Base-by-base conservation (phyloP, 2,113 vertebrate species). In the Oreochromis tanganicae region DNA sequence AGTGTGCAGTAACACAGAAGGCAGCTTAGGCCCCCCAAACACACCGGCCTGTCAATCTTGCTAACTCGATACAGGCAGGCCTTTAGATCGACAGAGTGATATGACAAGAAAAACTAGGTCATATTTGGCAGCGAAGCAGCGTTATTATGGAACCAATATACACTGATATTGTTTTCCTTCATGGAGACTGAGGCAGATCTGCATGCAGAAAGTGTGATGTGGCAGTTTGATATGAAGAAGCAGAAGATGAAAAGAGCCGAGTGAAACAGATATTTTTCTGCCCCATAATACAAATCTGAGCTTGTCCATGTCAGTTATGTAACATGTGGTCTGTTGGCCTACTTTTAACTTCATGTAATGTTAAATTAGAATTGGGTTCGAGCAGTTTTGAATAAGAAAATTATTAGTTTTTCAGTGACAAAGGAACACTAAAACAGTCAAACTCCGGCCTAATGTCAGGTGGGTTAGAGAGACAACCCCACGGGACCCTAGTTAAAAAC, bases 51-150 rank as follows among this genome's bases (percentile, higher is more conserved):
- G 83, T 88, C 93, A 93, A 79, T 93, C 93, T 87, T 24, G 3
- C 81, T 95, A 94, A 95, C 90, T 91, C 43, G 73, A 91, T 36
- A 82, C 94, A 94, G 92, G 55, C 89, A 88, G 80, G 41, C 38
- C 16, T 73, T 83, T 79, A 90, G 89, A 93, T 94, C 32, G 14
- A 21, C 52, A 81, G n/a, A 83, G 80, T 12, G 89, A 94, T 94
- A 91, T 5, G 34, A 73, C 43, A 19, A 38, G 61, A 59, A 89
- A 88, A 90, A 87, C 29, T 89, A 84, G 89, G 90, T 93, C 82
- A 86, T 83, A 89, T 88, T 81, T 81, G 13, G 83, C 68, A 88
- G 85, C 7, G 17, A 29, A 85, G 59, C 50, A 11, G 19, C 50
- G 59, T 82, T 88, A 85, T 91, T 85, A 91, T 92, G 83, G 75